These are phyloP conservation scores for Scomberomorus guttatus DNA, from an alignment of 2,797 vertebrate species.

Conservation along the genomic window DNA sequence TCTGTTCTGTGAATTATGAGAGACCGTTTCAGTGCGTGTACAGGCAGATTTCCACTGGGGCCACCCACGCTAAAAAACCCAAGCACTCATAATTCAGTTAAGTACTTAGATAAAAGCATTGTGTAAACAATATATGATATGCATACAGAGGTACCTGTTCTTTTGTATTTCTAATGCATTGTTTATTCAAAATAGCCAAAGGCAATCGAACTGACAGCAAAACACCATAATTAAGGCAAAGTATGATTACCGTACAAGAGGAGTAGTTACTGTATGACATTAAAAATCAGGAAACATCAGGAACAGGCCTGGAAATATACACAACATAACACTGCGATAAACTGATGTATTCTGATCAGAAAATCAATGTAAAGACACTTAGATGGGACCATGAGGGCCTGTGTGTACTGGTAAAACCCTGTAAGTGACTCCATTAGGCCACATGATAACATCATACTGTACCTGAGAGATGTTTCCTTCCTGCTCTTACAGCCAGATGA, in stretches of 20 bases:
- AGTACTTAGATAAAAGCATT: constrained; percentile 53
- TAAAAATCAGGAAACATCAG: constrained; percentile 32
- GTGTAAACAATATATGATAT: constrained; percentile 14
- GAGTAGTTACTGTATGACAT: constrained; percentile 6
- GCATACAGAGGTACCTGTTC: not conserved
- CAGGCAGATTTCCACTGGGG: constrained; percentile 34
- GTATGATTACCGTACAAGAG: constrained; percentile 13
- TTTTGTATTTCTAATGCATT: constrained; percentile 9
- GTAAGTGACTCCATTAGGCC: constrained; percentile 81
- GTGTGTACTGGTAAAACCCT: constrained; percentile 63
- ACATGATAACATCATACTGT: constrained; percentile 80
- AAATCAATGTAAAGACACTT: constrained; percentile 80
- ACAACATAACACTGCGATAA: constrained; percentile 68
- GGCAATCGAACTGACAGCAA: constrained; percentile 23
- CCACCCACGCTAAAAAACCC: constrained; percentile 32
- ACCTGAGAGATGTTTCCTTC: constrained; percentile 80
- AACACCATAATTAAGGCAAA: constrained; percentile 39
- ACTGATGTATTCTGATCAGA: constrained; percentile 70
- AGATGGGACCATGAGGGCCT: constrained; percentile 54
- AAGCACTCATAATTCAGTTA: constrained; percentile 22
- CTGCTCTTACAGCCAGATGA: constrained; percentile 77
- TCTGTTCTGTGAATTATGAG: constrained; percentile 31
- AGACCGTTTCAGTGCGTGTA: constrained; percentile 5
- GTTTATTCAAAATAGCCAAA: constrained; percentile 4
- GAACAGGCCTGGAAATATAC: constrained; percentile 21